A percentile compares a stretch with the other conserved stretches of the same genome.
Conservation (phyloP, 2,888 invertebrate species). For the Helicoverpa assulta region DNA sequence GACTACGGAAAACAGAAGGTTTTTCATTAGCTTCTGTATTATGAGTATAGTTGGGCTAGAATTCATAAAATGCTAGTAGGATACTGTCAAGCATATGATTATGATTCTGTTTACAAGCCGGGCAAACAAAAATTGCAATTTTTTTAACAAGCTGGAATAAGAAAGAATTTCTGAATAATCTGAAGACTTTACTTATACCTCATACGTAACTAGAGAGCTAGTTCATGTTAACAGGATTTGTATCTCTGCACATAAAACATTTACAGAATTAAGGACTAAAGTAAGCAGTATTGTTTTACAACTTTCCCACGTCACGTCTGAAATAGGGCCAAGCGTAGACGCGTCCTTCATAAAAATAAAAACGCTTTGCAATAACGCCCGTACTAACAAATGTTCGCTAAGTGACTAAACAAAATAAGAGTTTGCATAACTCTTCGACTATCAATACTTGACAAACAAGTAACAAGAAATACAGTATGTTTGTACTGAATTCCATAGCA, state of each 20-base stretch:
- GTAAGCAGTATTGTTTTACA: not conserved
- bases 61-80: too few species aligned
- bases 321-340: not conserved
- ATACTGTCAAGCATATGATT: too few species aligned
- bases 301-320: conserved; percentile 1
- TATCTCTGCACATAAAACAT: not conserved
- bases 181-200: not conserved
- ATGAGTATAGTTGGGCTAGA: too few species aligned
- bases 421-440: not conserved
- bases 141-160: too few species aligned
- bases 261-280: not conserved
- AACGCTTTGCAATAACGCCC: not conserved
- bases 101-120: not conserved
- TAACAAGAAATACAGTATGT: not conserved
- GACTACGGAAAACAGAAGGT: not conserved
- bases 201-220: not conserved
- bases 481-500: too few species aligned
- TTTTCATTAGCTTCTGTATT: not conserved
- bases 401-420: not conserved
- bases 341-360: not conserved
- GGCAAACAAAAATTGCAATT: not conserved
- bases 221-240: not conserved
- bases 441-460: conserved; percentile 1
- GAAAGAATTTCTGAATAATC: not conserved
- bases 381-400: not conserved